These are phyloP conservation scores for Leuctra nigra DNA, from an alignment of 2,888 invertebrate genomes.

Conservation along the genomic window DNA sequence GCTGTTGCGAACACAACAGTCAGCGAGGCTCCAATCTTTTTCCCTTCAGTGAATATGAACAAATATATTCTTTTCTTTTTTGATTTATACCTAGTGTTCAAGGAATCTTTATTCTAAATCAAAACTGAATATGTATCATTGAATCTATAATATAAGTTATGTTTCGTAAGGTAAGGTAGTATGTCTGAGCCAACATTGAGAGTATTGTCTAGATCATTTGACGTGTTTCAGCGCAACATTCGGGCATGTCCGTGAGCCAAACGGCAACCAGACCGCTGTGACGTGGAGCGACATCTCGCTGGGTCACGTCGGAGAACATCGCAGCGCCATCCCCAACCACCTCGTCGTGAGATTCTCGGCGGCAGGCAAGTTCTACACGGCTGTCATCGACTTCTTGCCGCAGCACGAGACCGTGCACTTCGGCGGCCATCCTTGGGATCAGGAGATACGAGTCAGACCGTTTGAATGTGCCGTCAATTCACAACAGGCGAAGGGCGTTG, in stretches of 20 bases:
- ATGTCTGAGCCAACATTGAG: too few species aligned
- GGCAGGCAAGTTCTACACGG: conserved; percentile 32
- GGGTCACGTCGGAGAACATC: conserved; percentile 43
- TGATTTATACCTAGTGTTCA: too few species aligned
- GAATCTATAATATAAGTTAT: too few species aligned
- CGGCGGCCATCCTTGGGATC: conserved; percentile 36
- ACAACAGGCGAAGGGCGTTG: conserved; percentile 39
- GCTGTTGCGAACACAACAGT: too few species aligned
- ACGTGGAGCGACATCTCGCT: conserved; percentile 45
- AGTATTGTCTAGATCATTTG: too few species aligned
- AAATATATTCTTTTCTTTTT: too few species aligned
- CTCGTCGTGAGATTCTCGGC: conserved; percentile 46
- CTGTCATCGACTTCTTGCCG: conserved; percentile 3
- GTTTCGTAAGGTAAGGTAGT: too few species aligned
- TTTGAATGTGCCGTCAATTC: conserved; percentile 35
- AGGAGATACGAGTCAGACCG: conserved; percentile 32
- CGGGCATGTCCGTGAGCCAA: conserved; percentile 29
- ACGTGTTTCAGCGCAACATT: conserved; percentile 26
- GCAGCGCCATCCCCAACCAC: conserved; percentile 41
- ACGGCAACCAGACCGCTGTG: conserved; percentile 35
- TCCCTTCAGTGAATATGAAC: too few species aligned
- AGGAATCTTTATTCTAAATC: too few species aligned
- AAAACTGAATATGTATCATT: too few species aligned
- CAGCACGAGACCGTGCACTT: conserved; percentile 27
- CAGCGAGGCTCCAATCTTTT: too few species aligned